Conservation (phyloP, 2,888 invertebrate species). For the Ariolimax columbianus region DNA sequence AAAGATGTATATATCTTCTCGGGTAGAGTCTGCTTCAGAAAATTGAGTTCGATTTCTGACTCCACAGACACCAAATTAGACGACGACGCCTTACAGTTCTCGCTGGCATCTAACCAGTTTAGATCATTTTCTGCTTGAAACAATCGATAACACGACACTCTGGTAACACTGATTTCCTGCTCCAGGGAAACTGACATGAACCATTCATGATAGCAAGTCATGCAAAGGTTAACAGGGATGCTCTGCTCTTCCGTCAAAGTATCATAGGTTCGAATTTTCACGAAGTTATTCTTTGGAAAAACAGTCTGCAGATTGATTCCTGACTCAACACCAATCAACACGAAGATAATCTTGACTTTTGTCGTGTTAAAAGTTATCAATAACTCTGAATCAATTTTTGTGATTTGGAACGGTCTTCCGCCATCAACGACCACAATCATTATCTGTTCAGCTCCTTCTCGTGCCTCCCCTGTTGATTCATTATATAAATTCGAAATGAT, state of each 20-base stretch:
- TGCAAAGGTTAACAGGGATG: slow-evolving; percentile 22
- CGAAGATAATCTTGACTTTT: slow-evolving; percentile 1
- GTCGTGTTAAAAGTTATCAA: slow-evolving; percentile 22
- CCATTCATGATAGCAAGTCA: slow-evolving; percentile 18
- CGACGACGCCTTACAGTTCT: slow-evolving; percentile 1
- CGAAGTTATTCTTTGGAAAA: slow-evolving; percentile 28
- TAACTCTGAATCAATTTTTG: slow-evolving; percentile 25
- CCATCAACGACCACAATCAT: slow-evolving; percentile 33
- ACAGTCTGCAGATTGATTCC: slow-evolving; percentile 25
- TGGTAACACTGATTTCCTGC: background rate
- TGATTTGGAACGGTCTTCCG: slow-evolving; percentile 27
- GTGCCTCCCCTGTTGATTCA: background rate
- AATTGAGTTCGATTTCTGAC: background rate
- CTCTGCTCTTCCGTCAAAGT: background rate
- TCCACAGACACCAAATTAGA: slow-evolving; percentile 4
- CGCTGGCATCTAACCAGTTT: slow-evolving; percentile 23
- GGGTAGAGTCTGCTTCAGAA: background rate
- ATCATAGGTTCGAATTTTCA: background rate
- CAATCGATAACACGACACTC: slow-evolving; percentile 19
- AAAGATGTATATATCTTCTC: background rate
- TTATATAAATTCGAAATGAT: slow-evolving; percentile 6
- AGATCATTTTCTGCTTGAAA: background rate
- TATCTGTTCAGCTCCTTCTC: slow-evolving; percentile 16
- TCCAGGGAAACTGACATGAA: background rate
- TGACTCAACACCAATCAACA: slow-evolving; percentile 13